Evolutionary conservation across 2,113 vertebrate genomes (phyloP).

Genomic region (Hippocampus comes): DNA sequence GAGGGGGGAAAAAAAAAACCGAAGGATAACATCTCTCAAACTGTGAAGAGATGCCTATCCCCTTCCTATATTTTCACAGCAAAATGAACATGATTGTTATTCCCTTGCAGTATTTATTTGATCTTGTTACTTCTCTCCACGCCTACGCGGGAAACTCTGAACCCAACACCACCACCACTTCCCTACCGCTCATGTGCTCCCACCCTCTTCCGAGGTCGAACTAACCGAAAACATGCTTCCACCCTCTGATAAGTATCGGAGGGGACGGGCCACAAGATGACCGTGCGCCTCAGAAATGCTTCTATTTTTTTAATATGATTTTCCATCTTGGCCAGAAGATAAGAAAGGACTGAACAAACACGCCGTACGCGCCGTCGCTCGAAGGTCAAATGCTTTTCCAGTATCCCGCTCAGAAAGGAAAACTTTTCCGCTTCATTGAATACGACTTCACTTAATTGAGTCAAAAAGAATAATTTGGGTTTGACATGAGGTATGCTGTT

Average conservation of each 20-base stretch:
- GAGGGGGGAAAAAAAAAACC: background rate
- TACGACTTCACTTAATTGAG: conserved; percentile 40
- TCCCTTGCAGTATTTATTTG: conserved; percentile 39
- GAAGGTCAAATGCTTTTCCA: conserved; percentile 51
- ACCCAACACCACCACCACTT: background rate
- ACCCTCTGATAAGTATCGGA: conserved; percentile 59
- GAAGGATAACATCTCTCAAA: conserved; percentile 46
- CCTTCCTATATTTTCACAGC: conserved; percentile 41
- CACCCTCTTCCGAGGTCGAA: conserved; percentile 40
- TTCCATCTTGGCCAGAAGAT: conserved; percentile 42
- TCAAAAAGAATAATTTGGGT: conserved; percentile 44
- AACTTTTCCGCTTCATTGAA: conserved; percentile 48
- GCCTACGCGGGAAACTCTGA: conserved; percentile 29
- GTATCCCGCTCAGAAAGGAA: conserved; percentile 52
- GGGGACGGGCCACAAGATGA: conserved; percentile 55
- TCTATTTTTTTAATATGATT: conserved; percentile 44
- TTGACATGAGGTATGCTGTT: conserved; percentile 47
- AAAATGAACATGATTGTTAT: conserved; percentile 42
- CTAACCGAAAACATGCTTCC: conserved; percentile 66
- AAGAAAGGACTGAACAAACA: conserved; percentile 59
- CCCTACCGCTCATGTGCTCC: conserved; percentile 9
- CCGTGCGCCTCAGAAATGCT: conserved; percentile 52
- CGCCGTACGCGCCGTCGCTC: conserved; percentile 30
- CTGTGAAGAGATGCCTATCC: conserved; percentile 44
- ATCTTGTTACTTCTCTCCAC: conserved; percentile 54